Percentiles rank a stretch among this genome's conserved stretches.
Conservation (phyloP, 2,113 vertebrate species). For the Vulpes vulpes region DNA sequence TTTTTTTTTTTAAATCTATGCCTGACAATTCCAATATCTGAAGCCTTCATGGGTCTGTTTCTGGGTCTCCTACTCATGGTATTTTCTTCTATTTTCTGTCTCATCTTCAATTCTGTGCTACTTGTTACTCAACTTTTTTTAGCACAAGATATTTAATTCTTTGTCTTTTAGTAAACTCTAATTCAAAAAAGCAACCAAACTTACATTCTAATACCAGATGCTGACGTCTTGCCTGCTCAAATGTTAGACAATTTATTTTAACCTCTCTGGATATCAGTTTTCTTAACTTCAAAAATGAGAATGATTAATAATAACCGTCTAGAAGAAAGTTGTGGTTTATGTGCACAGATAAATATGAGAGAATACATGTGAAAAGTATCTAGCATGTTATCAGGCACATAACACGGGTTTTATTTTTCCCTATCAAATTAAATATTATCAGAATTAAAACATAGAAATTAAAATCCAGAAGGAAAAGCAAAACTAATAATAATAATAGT, state of each 20-base stretch:
- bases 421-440: not conserved
- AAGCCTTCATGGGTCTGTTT: not conserved
- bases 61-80: not conserved
- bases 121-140: not conserved
- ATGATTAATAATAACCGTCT: not conserved
- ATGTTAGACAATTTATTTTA: not conserved
- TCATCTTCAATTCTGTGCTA: slow-evolving; percentile 31
- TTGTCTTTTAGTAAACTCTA: not conserved
- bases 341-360: slow-evolving; percentile 7
- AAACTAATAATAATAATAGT: not conserved
- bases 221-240: not conserved
- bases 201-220: not conserved
- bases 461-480: not conserved
- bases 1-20: not conserved
- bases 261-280: not conserved
- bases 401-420: not conserved
- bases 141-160: not conserved
- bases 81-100: not conserved
- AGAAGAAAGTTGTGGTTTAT: not conserved
- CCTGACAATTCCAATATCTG: not conserved
- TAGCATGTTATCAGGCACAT: not conserved
- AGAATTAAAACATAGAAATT: slow-evolving; percentile 31
- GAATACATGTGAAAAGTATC: not conserved
- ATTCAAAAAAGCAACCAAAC: not conserved
- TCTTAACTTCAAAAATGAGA: slow-evolving; percentile 16